Evolutionary conservation across 1,140 invertebrate species (phyloP), one percentile per base, ranked within the genome.

Genomic region (Heliothis virescens): DNA sequence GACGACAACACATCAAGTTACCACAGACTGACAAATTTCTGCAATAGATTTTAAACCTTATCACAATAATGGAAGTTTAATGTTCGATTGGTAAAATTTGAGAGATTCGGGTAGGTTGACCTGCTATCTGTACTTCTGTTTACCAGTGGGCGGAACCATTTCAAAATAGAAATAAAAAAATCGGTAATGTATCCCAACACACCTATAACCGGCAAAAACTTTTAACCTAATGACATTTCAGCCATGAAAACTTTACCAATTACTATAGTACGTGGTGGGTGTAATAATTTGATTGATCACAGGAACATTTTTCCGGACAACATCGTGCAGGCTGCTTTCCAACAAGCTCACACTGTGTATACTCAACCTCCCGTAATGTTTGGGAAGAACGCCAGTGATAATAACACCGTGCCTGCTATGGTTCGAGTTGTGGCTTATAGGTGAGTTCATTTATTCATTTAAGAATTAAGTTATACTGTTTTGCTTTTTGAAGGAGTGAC

Each of bases 261-360:
- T 57, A 34, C 29, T n/a, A 63, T 63, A 26, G 34, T 41, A 9
- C 9, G 1, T 7, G 5, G 34, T 41, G 34, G 34, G 34, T 41
- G 34, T 18, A 65, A 29, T 47, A 65, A 65, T 47, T 41, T 41
- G 29, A 65, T 41, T 65, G 62, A 5, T 65, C 13, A 41, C 88
- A 98, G 97, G 94, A 98, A 98, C 94, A 97, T 98, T 87, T 97
- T 98, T 85, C 97, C 98, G 12, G 98, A 98, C 88, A 98, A 98
- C 95, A 95, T 98, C 73, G 98, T 98, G 87, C 97, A 98, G 94
- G 98, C 98, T 59, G 96, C 97, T 47, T 98, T 98, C 90, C 97
- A 98, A 93, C 97, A 97, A 95, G 96, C 97, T 0, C 96, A 97
- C 85, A 97, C 97, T 47, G 96, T 97, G 48, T 97, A 97, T 79